These are phyloP conservation scores for Acronicta alni DNA, from an alignment of 2,888 invertebrate species.

Conservation along the genomic window DNA sequence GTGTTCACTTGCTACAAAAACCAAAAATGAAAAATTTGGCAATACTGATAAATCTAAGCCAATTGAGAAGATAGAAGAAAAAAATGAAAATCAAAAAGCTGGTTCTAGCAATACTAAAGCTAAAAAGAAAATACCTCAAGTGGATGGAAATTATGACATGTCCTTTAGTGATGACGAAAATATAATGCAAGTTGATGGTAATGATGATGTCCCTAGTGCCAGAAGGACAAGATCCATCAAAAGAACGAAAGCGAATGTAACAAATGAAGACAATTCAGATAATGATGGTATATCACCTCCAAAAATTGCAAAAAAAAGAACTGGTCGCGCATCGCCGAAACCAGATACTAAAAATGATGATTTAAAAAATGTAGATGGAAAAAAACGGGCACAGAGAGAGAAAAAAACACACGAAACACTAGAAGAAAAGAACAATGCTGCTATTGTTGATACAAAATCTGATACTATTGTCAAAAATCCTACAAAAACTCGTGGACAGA, in stretches of 20 bases:
- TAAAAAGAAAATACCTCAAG: slow-evolving; percentile 81
- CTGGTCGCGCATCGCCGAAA: slow-evolving; percentile 23
- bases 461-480: slow-evolving; percentile 8
- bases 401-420: slow-evolving; percentile 15
- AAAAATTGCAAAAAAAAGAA: slow-evolving; percentile 67
- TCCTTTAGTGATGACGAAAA: slow-evolving; percentile 61
- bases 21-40: slow-evolving; percentile 62
- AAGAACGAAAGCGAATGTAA: slow-evolving; percentile 57
- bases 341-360: slow-evolving; percentile 18
- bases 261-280: slow-evolving; percentile 37
- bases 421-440: slow-evolving; percentile 6
- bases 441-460: slow-evolving; percentile 4
- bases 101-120: slow-evolving; percentile 50
- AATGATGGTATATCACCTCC: slow-evolving; percentile 75
- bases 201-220: slow-evolving; percentile 60
- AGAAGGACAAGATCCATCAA: slow-evolving; percentile 66
- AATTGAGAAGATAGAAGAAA: slow-evolving; percentile 38
- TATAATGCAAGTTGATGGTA: slow-evolving; percentile 61
- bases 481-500: slow-evolving; percentile 20
- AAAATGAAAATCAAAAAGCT: slow-evolving; percentile 48
- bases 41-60: slow-evolving; percentile 41
- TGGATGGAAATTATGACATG: slow-evolving; percentile 85
- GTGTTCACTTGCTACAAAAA: slow-evolving; percentile 88
- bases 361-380: slow-evolving; percentile 11
- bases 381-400: slow-evolving; percentile 12